Conservation (phyloP, 2,797 vertebrate species). For the Pseudochirops corinnae region DNA sequence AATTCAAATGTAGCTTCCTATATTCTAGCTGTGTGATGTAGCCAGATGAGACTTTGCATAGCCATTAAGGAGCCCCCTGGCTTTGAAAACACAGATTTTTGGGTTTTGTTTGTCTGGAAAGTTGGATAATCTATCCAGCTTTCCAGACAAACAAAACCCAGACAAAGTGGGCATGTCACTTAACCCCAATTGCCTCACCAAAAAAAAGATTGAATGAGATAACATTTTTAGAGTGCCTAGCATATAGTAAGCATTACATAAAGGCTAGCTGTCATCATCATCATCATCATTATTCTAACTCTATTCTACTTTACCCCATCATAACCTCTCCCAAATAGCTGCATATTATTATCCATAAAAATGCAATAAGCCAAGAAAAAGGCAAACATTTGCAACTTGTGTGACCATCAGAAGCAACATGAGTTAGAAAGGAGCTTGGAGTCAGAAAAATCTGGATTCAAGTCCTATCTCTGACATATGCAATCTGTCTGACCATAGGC, state of each 20-base stretch:
- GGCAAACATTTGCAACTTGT: background rate
- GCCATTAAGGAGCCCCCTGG: too few relatives aligned
- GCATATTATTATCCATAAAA: background rate
- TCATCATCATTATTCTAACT: background rate
- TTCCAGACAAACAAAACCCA: too few relatives aligned
- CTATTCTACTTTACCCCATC: background rate
- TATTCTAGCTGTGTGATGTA: background rate
- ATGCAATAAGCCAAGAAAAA: background rate
- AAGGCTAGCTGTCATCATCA: background rate
- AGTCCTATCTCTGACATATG: background rate
- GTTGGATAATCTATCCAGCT: too few relatives aligned
- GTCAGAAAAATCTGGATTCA: background rate
- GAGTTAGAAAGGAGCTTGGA: background rate
- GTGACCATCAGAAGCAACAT: background rate
- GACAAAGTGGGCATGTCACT: too few relatives aligned
- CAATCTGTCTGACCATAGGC: background rate
- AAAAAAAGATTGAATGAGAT: background rate
- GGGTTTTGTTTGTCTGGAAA: too few relatives aligned
- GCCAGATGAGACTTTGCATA: too few relatives aligned
- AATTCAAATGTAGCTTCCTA: background rate
- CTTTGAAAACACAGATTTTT: too few relatives aligned
- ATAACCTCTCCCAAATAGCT: background rate
- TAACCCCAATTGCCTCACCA: too few relatives aligned
- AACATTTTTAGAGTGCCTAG: background rate
- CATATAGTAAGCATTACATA: background rate